Percentiles rank a stretch among this genome's conserved stretches.
Conservation (phyloP, 2,888 invertebrate species). For the Sphaerophoria rueppellii region DNA sequence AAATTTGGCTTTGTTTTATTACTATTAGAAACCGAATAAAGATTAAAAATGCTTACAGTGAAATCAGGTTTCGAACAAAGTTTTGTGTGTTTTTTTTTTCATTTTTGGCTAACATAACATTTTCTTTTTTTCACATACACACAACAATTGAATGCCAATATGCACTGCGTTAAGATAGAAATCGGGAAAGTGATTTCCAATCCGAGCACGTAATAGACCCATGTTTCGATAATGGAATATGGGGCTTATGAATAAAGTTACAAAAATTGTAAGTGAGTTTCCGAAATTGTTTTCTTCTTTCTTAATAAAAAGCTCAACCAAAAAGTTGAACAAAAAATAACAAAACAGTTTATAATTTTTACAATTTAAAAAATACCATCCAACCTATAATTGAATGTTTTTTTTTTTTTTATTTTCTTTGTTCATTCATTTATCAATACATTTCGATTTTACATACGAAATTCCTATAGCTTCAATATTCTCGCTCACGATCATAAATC, state of each 20-base stretch:
- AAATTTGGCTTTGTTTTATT: too few species aligned
- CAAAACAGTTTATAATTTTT: too few species aligned
- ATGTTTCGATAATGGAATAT: constrained; percentile 47
- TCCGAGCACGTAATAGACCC: constrained; percentile 62
- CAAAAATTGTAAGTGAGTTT: constrained; percentile 1
- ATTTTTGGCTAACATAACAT: constrained; percentile 42
- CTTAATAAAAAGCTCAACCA: too few species aligned
- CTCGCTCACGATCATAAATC: too few species aligned
- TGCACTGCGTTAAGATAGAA: constrained; percentile 40
- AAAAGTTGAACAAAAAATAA: too few species aligned
- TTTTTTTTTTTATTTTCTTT: too few species aligned
- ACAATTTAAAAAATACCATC: too few species aligned
- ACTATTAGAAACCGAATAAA: constrained; percentile 33
- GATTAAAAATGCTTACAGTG: constrained; percentile 46
- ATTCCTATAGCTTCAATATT: too few species aligned
- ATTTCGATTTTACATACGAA: too few species aligned
- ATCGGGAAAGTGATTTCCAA: constrained; percentile 70
- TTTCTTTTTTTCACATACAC: constrained; percentile 47
- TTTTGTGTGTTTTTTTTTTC: constrained; percentile 11
- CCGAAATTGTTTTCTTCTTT: not conserved
- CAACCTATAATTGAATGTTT: too few species aligned
- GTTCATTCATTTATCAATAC: too few species aligned
- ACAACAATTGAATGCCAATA: constrained; percentile 58
- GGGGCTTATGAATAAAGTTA: constrained; percentile 11
- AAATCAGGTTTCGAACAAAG: constrained; percentile 52